A percentile compares a stretch with the other conserved stretches of the same genome.
phyloP scores from a whole-genome alignment of 2,888 invertebrate genomes.

The Chloroclystis v-ata region DNA sequence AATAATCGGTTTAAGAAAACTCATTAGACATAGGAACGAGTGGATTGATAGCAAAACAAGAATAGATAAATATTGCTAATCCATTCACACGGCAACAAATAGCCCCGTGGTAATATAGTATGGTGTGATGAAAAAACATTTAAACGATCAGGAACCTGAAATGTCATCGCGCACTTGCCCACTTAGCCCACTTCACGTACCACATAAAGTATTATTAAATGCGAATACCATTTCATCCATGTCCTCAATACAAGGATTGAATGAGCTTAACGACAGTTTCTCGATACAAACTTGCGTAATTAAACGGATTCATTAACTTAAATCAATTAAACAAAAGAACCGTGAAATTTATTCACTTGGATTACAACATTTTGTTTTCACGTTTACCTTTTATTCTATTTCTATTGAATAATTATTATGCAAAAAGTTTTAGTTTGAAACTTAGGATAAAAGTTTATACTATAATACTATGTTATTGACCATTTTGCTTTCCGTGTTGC shows the following conservation, averaged over 20 bases:
- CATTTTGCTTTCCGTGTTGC: not conserved
- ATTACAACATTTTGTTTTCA: constrained; percentile 7
- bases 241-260: constrained; percentile 26
- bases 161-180: constrained; percentile 12
- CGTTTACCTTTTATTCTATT: not conserved
- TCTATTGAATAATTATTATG: too few species aligned
- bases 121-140: not conserved
- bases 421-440: too few species aligned
- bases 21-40: too few species aligned
- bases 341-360: constrained; percentile 18
- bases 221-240: constrained; percentile 35
- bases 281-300: constrained; percentile 24
- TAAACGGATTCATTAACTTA: constrained; percentile 24
- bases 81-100: too few species aligned
- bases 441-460: too few species aligned
- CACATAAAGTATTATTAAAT: constrained; percentile 32
- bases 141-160: not conserved
- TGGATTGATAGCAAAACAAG: too few species aligned
- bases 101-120: too few species aligned
- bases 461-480: too few species aligned
- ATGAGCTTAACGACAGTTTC: constrained; percentile 22
- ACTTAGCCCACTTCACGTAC: constrained; percentile 24
- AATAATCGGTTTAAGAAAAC: too few species aligned
- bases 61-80: too few species aligned
- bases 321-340: constrained; percentile 17